Evolutionary conservation across 1,140 invertebrate genomes (phyloP).

Genomic region (Trichonephila clavata): DNA sequence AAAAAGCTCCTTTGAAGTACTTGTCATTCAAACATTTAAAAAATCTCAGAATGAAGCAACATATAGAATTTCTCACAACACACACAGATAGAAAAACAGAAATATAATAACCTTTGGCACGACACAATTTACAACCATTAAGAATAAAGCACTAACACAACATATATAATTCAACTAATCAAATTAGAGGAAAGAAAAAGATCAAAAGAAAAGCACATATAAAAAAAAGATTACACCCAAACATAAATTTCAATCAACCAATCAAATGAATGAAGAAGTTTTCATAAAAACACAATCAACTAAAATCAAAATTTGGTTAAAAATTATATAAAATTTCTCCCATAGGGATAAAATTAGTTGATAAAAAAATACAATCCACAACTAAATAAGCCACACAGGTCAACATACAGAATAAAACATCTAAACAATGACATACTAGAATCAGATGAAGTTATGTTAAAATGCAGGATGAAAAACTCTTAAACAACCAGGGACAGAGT

Average conservation of each 20-base stretch:
- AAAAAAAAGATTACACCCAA: not conserved
- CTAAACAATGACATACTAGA: not conserved
- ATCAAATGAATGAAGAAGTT: not conserved
- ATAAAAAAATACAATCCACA: not conserved
- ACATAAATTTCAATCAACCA: not conserved
- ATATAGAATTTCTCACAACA: not conserved
- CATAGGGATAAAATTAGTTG: not conserved
- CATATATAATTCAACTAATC: not conserved
- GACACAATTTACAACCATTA: not conserved
- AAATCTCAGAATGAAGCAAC: not conserved
- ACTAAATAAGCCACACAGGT: slow-evolving; percentile 1
- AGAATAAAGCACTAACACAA: not conserved
- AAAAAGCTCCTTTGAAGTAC: not conserved
- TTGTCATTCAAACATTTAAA: slow-evolving; percentile 11
- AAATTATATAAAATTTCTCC: not conserved
- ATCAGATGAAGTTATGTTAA: not conserved
- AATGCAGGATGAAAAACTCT: not conserved
- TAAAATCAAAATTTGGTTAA: not conserved
- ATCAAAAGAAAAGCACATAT: no score
- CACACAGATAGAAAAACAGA: not conserved
- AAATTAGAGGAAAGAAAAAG: not conserved
- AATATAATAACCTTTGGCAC: slow-evolving; percentile 16
- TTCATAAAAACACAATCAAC: not conserved
- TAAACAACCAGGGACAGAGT: not conserved
- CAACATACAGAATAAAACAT: not conserved